These are phyloP conservation scores for Zaprionus vittiger DNA, from an alignment of 1,140 invertebrate genomes.

Conservation along the genomic window DNA sequence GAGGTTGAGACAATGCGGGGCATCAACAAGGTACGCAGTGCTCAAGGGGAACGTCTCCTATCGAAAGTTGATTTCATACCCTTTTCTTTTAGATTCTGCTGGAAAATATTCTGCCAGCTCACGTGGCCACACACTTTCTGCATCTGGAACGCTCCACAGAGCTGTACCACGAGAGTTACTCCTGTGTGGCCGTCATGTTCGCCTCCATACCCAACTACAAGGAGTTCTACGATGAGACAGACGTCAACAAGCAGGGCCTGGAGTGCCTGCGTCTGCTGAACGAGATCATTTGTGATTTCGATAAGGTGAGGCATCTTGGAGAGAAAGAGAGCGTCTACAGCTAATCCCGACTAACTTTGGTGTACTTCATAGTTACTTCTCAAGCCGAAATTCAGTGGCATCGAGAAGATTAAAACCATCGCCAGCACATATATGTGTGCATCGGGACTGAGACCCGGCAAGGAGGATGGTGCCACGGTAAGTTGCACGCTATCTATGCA, in stretches of 20 bases:
- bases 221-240: slow-evolving; percentile 98
- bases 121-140: slow-evolving; percentile 97
- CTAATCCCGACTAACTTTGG: not conserved
- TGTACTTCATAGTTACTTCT: slow-evolving; percentile 88
- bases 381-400: slow-evolving; percentile 96
- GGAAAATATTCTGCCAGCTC: slow-evolving; percentile 98
- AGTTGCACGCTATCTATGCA: slow-evolving; percentile 57
- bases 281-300: slow-evolving; percentile 99
- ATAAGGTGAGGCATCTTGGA: slow-evolving; percentile 89
- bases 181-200: slow-evolving; percentile 98
- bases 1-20: slow-evolving; percentile 97
- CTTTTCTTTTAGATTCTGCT: slow-evolving; percentile 88
- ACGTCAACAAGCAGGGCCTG: slow-evolving; percentile 98
- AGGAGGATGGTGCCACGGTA: slow-evolving; percentile 90
- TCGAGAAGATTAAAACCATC: slow-evolving; percentile 99
- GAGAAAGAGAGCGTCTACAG: not conserved
- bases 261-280: slow-evolving; percentile 97
- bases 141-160: slow-evolving; percentile 87
- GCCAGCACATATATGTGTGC: slow-evolving; percentile 99
- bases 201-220: slow-evolving; percentile 99
- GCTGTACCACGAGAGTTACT: slow-evolving; percentile 97
- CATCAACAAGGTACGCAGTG: slow-evolving; percentile 91
- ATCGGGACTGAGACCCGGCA: slow-evolving; percentile 94
- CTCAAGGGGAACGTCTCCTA: not conserved
- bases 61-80: not conserved